phyloP scores from a whole-genome alignment of 2,888 invertebrate genomes.

The Euzophera pinguis region DNA sequence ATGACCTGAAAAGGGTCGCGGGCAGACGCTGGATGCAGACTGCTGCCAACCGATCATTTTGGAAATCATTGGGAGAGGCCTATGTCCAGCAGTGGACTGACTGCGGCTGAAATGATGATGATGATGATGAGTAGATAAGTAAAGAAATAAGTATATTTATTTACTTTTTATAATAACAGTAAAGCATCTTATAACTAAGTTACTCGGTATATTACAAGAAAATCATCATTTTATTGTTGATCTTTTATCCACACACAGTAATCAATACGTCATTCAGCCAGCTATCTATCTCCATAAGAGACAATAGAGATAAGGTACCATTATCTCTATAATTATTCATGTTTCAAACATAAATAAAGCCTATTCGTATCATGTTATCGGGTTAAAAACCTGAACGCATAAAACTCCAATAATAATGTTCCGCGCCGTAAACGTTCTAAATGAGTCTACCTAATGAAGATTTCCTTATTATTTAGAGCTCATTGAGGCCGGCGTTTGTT shows the following conservation, averaged over 20 bases:
- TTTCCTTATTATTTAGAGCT: slow-evolving; percentile 20
- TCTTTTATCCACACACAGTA: neutral
- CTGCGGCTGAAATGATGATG: no score
- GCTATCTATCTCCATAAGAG: slow-evolving; percentile 11
- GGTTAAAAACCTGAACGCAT: slow-evolving; percentile 9
- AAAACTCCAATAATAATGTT: slow-evolving; percentile 3
- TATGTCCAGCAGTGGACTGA: no score
- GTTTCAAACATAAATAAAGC: neutral
- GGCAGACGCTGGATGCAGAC: no score
- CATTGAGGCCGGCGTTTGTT: slow-evolving; percentile 29
- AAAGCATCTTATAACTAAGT: no score
- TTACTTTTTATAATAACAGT: no score
- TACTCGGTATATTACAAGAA: no score
- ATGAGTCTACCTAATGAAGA: slow-evolving; percentile 14
- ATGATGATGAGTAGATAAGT: no score
- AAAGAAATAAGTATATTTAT: no score
- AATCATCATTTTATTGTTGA: no score
- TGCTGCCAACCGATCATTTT: no score
- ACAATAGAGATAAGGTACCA: neutral
- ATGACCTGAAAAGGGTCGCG: no score
- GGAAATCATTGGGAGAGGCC: no score
- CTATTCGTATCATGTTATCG: neutral
- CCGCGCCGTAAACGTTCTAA: slow-evolving; percentile 10
- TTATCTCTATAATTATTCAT: slow-evolving; percentile 9
- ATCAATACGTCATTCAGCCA: neutral